These are phyloP conservation scores for Zosterops japonicus DNA, from an alignment of 2,113 vertebrate species.

Conservation along the genomic window DNA sequence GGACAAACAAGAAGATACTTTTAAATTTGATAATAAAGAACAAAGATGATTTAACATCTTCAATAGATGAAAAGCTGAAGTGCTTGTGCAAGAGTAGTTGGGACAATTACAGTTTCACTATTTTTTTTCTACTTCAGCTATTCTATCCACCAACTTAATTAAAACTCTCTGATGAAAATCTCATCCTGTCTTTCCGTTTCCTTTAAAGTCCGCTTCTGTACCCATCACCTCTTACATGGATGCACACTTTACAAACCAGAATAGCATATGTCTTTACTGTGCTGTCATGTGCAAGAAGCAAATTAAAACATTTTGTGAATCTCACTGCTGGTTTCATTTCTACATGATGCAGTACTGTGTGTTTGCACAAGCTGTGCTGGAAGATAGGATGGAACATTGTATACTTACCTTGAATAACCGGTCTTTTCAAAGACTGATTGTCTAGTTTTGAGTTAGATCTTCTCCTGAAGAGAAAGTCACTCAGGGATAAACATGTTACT, in stretches of 20 bases:
- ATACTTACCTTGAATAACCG: neutral
- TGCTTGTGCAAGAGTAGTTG: neutral
- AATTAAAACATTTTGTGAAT: neutral
- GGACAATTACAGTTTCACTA: neutral
- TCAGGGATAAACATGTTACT: neutral
- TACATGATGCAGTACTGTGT: neutral
- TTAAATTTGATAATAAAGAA: neutral
- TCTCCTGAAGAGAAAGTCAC: neutral
- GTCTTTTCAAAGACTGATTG: neutral
- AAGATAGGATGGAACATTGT: neutral
- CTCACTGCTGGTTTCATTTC: neutral
- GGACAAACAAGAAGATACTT: neutral
- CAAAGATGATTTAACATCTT: neutral
- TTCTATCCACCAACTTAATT: neutral
- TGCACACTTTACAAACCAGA: neutral
- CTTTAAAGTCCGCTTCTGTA: neutral
- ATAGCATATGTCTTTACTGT: neutral
- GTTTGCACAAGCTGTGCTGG: slow-evolving; percentile 13
- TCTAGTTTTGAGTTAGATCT: neutral
- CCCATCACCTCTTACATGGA: neutral
- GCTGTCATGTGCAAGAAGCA: slow-evolving; percentile 6
- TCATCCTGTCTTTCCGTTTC: neutral
- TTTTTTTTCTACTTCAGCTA: neutral
- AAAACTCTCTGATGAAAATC: neutral
- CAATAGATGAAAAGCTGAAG: neutral